Conservation (phyloP, 64 coral and sea anemone species). For the Cladopsammia gracilis region DNA sequence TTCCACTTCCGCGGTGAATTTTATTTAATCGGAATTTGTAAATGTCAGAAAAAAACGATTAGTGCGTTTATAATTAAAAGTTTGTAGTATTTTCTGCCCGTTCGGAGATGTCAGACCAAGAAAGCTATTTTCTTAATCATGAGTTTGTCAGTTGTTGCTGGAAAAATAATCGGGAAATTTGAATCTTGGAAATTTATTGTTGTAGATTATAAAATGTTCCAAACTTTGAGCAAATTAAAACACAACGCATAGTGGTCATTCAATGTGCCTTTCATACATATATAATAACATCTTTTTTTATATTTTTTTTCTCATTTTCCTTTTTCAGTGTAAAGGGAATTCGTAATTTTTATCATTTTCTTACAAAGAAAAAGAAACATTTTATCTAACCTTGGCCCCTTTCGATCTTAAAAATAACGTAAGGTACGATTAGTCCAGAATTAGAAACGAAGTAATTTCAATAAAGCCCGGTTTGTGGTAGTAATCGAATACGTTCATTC, state of each 20-base stretch:
- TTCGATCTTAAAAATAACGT: neutral
- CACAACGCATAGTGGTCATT: too few species aligned
- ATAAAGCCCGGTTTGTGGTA: neutral
- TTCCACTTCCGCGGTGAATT: neutral
- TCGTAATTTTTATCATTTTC: neutral
- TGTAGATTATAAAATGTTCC: too few species aligned
- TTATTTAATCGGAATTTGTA: slow-evolving; percentile 23
- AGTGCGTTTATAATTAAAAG: neutral
- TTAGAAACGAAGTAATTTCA: neutral
- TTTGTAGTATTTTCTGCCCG: neutral
- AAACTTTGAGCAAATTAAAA: too few species aligned
- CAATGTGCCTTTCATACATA: too few species aligned
- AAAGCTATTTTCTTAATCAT: neutral
- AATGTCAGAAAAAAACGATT: slow-evolving; percentile 1
- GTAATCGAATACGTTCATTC: neutral
- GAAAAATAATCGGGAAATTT: neutral
- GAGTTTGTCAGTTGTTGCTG: too few species aligned
- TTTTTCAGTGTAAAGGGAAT: neutral
- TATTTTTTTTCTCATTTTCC: too few species aligned
- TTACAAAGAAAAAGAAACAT: neutral
- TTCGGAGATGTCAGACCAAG: neutral
- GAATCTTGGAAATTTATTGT: too few species aligned
- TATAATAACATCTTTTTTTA: too few species aligned
- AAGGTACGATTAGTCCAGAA: neutral
- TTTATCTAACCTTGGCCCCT: neutral